Evolutionary conservation across 2,797 vertebrate species (phyloP), one percentile per base, ranked within the genome.

Genomic region (Rhinoraja longicauda): DNA sequence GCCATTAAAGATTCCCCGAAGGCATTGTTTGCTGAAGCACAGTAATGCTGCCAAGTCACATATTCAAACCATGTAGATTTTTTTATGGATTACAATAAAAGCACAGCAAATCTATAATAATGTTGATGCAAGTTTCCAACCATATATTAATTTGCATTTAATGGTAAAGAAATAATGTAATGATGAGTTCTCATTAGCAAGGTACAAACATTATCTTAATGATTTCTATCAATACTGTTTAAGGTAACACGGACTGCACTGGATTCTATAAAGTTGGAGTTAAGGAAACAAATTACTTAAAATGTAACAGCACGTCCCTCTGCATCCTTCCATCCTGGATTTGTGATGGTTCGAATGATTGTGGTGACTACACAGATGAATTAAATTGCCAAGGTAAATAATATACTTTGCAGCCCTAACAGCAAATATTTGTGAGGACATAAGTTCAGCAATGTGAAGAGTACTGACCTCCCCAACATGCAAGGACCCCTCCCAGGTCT

Each of bases 301-400:
- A 96, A 94, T 99, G 99, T 93, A 98, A 99, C 96, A 98, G 97
- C 24, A 99, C 99, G 81, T 98, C 99, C 0, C 97, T 99, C 93
- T 99, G 99, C 95, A 97, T 97, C 94, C 96, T 98, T 93, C 97
- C 97, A 3, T 96, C 97, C 24, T 99, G 99, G 99, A 96, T 97
- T 93, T 99, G 99, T 77, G 98, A 99, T 88, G 98, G 98, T 1
- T 97, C 98, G 93, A 99, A 99, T 26, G 98, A 99, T 96, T 99
- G 99, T 75, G 99, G 98, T 93, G 98, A 99, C 96, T 98, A 97
- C 93, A 98, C 98, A 0, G 99, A 99, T 95, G 99, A 99, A 95
- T 95, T 96, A 39, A 98, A 98, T 94, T 99, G 98, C 94, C 97
- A 96, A 94, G 97, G 97, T 97, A 95, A 93, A 21, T 79, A 45